phyloP scores from a whole-genome alignment of 1,140 invertebrate species.

The Drosophila sucinea region DNA sequence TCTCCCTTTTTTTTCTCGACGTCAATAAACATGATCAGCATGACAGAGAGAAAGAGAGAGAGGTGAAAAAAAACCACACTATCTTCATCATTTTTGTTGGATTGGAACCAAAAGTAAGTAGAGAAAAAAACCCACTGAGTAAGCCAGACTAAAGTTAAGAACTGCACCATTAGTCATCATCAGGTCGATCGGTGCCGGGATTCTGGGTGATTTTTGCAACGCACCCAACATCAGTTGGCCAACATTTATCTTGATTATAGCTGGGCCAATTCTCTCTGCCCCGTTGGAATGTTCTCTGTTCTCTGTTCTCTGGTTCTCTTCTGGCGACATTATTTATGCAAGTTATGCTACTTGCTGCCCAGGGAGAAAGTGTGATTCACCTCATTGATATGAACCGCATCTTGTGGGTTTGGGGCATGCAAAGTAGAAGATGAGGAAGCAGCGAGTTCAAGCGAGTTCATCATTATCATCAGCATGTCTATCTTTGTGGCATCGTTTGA shows the following conservation, averaged over 20 bases:
- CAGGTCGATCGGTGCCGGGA: constrained; percentile 48
- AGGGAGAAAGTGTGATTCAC: constrained; percentile 77
- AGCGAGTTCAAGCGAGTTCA: constrained; percentile 67
- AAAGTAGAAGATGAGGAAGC: constrained; percentile 18
- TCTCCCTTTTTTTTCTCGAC: constrained; percentile 6
- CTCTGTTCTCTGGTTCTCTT: neutral
- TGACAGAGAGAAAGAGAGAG: constrained; percentile 17
- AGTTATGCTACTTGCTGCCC: constrained; percentile 39
- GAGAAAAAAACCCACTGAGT: constrained; percentile 67
- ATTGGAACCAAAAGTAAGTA: constrained; percentile 15
- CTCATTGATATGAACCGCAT: constrained; percentile 54
- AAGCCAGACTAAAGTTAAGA: constrained; percentile 50
- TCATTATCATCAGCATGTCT: constrained; percentile 22
- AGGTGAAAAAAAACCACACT: constrained; percentile 25
- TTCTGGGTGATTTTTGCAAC: constrained; percentile 58
- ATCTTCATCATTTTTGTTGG: constrained; percentile 33
- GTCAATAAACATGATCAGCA: constrained; percentile 36
- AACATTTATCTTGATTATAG: constrained; percentile 80
- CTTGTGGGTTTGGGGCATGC: constrained; percentile 28
- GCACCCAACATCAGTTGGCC: constrained; percentile 57
- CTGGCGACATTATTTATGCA: constrained; percentile 72
- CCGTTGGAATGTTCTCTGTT: constrained; percentile 51
- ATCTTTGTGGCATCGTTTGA: constrained; percentile 16
- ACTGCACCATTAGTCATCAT: constrained; percentile 72
- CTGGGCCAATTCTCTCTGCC: constrained; percentile 27